Evolutionary conservation across 2,797 vertebrate species (phyloP).

Genomic region (Gymnoscopelus microlampas): DNA sequence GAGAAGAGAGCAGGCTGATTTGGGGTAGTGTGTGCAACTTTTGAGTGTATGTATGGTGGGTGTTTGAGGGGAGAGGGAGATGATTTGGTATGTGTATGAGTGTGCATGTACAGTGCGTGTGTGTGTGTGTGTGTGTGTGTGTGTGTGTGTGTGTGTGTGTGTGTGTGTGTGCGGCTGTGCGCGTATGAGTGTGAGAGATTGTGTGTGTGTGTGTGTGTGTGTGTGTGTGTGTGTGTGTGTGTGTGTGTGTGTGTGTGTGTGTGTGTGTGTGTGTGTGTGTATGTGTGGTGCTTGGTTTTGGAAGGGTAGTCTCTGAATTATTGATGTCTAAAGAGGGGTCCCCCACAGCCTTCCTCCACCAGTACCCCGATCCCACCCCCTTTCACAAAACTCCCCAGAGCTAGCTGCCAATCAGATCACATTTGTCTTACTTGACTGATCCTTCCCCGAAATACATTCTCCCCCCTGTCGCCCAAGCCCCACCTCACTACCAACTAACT

Average conservation of each 20-base stretch:
- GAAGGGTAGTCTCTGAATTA: constrained; percentile 71
- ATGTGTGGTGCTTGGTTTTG: constrained; percentile 21
- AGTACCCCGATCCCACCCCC: constrained; percentile 50
- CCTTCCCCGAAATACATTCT: constrained; percentile 50
- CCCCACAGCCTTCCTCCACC: constrained; percentile 60
- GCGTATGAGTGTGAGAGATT: neutral
- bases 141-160: too few species aligned
- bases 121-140: too few species aligned
- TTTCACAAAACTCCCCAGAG: constrained; percentile 70
- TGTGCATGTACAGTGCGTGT: too few species aligned
- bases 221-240: constrained; percentile 1
- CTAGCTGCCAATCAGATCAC: constrained; percentile 78
- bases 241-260: neutral
- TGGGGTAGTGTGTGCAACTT: too few species aligned
- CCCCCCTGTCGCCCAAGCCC: constrained; percentile 1
- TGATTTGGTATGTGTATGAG: too few species aligned
- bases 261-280: too few species aligned
- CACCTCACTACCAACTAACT: constrained; percentile 35
- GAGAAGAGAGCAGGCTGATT: too few species aligned
- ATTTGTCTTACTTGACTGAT: constrained; percentile 85
- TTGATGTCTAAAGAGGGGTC: constrained; percentile 84
- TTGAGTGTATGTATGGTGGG: too few species aligned
- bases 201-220: neutral
- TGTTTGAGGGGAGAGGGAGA: too few species aligned
- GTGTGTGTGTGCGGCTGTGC: too few species aligned